Conservation (phyloP, 2,797 vertebrate genomes). For the Cuculus canorus region DNA sequence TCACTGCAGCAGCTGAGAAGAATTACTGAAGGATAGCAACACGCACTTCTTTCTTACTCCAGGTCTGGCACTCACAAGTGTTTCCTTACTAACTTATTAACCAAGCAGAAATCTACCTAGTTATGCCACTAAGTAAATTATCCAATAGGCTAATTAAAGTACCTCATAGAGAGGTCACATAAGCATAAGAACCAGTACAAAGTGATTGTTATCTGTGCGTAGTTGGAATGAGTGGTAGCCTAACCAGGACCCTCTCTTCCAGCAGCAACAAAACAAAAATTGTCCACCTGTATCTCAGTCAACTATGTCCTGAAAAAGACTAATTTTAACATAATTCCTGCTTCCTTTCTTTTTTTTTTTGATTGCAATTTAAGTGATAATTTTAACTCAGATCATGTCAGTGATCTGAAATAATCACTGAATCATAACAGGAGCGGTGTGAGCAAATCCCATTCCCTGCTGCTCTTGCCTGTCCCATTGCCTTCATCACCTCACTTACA, state of each 20-base stretch:
- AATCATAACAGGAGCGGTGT: neutral
- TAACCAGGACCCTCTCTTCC: neutral
- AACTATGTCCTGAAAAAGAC: neutral
- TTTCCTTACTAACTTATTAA: neutral
- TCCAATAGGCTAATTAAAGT: neutral
- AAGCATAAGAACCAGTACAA: neutral
- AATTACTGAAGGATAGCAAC: neutral
- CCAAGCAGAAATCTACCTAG: neutral
- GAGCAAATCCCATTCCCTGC: neutral
- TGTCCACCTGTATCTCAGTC: neutral
- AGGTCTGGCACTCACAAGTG: neutral
- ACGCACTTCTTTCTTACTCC: neutral
- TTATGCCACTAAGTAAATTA: neutral
- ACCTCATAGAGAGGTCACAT: neutral
- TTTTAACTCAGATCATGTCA: neutral
- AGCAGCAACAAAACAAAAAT: neutral
- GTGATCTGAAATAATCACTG: accelerated
- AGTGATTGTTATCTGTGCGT: too few relatives aligned
- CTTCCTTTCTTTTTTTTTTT: neutral
- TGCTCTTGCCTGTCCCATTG: neutral
- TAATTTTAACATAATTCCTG: neutral
- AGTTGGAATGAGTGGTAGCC: neutral
- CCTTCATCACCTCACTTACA: neutral
- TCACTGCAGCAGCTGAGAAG: neutral
- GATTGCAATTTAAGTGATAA: neutral